Conservation (phyloP, 2,888 invertebrate species). For the Cephus rjabovi region DNA sequence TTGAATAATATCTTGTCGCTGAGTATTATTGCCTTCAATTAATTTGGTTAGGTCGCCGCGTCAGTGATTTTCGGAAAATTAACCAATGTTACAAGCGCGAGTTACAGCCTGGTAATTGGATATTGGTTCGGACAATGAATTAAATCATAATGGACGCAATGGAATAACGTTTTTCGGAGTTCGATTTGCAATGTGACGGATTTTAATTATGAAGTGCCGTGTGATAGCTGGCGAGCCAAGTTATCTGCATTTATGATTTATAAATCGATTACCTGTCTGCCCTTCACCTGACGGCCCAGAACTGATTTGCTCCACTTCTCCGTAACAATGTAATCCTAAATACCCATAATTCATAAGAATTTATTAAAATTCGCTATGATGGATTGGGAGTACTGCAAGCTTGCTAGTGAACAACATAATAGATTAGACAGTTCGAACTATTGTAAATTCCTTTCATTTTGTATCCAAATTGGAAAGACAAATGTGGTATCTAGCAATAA, state of each 20-base stretch:
- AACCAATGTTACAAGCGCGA: constrained; percentile 26
- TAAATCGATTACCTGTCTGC: neutral
- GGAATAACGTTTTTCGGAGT: constrained; percentile 30
- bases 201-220: constrained; percentile 24
- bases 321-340: too few relatives aligned
- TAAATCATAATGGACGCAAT: constrained; percentile 35
- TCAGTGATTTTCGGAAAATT: constrained; percentile 26
- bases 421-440: too few relatives aligned
- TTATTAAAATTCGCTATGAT: too few relatives aligned
- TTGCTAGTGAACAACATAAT: too few relatives aligned
- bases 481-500: too few relatives aligned
- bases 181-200: constrained; percentile 8
- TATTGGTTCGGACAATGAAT: constrained; percentile 34
- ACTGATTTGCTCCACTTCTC: too few relatives aligned
- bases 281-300: too few relatives aligned
- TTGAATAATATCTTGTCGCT: too few relatives aligned
- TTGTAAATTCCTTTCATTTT: too few relatives aligned
- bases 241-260: neutral
- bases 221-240: neutral
- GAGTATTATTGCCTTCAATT: constrained; percentile 12
- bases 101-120: constrained; percentile 14
- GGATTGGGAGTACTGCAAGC: too few relatives aligned
- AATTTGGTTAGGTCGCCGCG: constrained; percentile 14
- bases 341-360: too few relatives aligned
- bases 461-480: too few relatives aligned